These are phyloP conservation scores for Exephanes ischioxanthus DNA, from an alignment of 2,888 invertebrate genomes.

Conservation along the genomic window DNA sequence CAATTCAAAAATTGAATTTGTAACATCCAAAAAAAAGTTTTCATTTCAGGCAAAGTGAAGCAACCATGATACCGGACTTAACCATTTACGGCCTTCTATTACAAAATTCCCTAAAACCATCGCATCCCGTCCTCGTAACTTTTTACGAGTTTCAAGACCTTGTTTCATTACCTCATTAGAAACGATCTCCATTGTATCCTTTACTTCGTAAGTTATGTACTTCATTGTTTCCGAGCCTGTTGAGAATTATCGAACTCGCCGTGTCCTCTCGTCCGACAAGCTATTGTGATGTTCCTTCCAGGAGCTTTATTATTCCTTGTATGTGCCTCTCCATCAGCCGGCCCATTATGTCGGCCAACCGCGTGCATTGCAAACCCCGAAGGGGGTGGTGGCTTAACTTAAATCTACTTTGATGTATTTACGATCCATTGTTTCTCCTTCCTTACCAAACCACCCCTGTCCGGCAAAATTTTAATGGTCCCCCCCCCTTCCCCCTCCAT, in stretches of 20 bases:
- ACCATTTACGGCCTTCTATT: too few relatives aligned
- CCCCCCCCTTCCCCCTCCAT: constrained; percentile 46
- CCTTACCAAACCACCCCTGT: constrained; percentile 31
- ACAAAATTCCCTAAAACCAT: too few relatives aligned
- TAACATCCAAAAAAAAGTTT: too few relatives aligned
- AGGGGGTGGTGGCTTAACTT: constrained; percentile 33
- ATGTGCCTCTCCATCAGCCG: neutral
- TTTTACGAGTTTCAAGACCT: too few relatives aligned
- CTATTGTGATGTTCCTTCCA: neutral
- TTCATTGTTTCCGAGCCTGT: neutral
- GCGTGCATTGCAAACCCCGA: constrained; percentile 32
- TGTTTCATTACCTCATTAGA: neutral
- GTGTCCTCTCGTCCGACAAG: neutral
- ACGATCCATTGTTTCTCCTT: constrained; percentile 69
- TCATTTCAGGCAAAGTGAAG: too few relatives aligned
- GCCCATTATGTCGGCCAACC: constrained; percentile 8
- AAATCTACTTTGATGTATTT: constrained; percentile 61
- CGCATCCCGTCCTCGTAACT: too few relatives aligned
- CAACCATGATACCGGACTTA: too few relatives aligned
- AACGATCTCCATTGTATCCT: neutral
- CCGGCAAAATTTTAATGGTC: constrained; percentile 55
- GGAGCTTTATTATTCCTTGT: constrained; percentile 1
- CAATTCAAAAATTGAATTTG: too few relatives aligned
- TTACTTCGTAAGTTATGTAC: neutral
- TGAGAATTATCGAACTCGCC: neutral